Evolutionary conservation across 2,113 vertebrate genomes (phyloP).

Genomic region (Strigops habroptila): DNA sequence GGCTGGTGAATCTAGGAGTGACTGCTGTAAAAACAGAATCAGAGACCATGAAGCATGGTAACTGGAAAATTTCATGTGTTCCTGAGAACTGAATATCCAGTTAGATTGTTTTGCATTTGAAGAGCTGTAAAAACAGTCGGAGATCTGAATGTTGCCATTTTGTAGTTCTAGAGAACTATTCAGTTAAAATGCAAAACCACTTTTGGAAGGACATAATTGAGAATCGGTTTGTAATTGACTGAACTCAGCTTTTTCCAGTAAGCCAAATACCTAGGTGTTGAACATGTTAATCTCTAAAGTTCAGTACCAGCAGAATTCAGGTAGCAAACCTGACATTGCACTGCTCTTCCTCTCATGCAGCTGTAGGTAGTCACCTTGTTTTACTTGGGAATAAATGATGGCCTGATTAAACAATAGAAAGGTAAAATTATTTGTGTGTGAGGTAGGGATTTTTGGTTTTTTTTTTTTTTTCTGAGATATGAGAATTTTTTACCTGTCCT

Average conservation of each 20-base stretch:
- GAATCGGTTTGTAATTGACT: background rate
- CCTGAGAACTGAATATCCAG: background rate
- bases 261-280: background rate
- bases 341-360: background rate
- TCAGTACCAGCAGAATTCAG: background rate
- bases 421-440: background rate
- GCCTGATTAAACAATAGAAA: background rate
- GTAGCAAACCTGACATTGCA: background rate
- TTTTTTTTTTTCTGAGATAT: background rate
- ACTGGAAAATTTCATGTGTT: background rate
- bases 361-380: background rate
- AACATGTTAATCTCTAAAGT: accelerated
- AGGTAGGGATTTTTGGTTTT: background rate
- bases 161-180: background rate
- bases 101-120: background rate
- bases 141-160: background rate
- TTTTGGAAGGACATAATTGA: background rate
- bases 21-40: background rate
- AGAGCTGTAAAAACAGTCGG: background rate
- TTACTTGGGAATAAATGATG: background rate
- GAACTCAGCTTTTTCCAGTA: background rate
- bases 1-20: background rate
- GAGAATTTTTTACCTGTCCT: background rate
- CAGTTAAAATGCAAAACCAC: background rate
- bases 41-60: background rate